Evolutionary conservation across 2,888 invertebrate genomes (phyloP).

Genomic region (Lacanobia oleracea): DNA sequence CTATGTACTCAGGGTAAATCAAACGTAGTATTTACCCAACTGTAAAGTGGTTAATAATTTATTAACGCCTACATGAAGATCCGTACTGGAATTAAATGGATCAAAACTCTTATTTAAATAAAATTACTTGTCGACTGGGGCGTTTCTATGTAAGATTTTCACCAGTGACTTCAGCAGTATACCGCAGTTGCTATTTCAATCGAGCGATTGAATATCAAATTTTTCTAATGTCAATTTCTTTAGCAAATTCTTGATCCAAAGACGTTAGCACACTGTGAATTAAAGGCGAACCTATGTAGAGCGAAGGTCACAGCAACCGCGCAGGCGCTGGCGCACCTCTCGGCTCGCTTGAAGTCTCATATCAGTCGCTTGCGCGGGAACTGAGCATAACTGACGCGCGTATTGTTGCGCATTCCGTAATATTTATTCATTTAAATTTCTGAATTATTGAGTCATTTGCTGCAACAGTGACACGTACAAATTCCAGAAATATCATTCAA

Average conservation of each 20-base stretch:
- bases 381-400: constrained; percentile 71
- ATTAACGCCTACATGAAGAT: neutral
- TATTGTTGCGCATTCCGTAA: constrained; percentile 58
- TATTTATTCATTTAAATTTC: constrained; percentile 33
- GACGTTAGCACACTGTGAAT: constrained; percentile 60
- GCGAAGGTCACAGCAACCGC: constrained; percentile 69
- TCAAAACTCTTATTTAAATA: too few relatives aligned
- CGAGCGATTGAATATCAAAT: neutral
- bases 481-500: neutral
- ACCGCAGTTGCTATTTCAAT: neutral
- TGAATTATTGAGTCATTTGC: constrained; percentile 28
- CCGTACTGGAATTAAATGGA: neutral
- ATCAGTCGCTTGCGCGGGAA: constrained; percentile 80
- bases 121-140: neutral
- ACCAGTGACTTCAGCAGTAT: neutral
- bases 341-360: constrained; percentile 60
- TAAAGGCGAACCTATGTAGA: constrained; percentile 54
- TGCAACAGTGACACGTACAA: constrained; percentile 12
- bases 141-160: neutral
- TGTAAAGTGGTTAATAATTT: neutral
- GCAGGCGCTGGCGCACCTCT: constrained; percentile 73
- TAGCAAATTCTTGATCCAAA: constrained; percentile 36
- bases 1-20: neutral
- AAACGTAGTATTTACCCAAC: neutral
- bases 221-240: constrained; percentile 16